These are phyloP conservation scores for Apostichopus leukothele DNA, from an alignment of 53 echinoderm and acorn worm genomes.

Conservation along the genomic window DNA sequence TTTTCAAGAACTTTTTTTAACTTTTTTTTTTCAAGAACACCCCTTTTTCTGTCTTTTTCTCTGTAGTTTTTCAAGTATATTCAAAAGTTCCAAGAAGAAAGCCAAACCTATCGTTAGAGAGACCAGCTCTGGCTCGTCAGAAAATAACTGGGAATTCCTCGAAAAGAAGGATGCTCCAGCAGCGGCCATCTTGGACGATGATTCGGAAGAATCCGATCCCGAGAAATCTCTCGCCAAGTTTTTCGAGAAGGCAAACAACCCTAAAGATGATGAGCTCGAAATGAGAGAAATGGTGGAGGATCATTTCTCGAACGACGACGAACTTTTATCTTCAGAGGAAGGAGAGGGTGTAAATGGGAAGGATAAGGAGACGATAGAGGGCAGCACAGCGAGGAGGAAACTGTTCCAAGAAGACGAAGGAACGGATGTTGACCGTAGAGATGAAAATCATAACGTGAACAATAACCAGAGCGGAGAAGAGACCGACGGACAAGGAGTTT, in stretches of 20 bases:
- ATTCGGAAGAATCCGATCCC: not conserved
- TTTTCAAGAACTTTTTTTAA: no score
- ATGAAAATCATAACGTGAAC: slow-evolving; percentile 14
- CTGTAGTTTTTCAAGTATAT: slow-evolving; percentile 68
- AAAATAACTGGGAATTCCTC: slow-evolving; percentile 56
- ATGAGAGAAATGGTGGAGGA: slow-evolving; percentile 12
- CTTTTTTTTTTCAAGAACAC: no score
- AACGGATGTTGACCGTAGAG: slow-evolving; percentile 17
- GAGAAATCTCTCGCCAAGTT: not conserved
- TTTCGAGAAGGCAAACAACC: slow-evolving; percentile 7
- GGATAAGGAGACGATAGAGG: not conserved
- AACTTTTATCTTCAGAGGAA: no score
- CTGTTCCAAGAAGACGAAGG: slow-evolving; percentile 11
- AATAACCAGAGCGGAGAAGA: not conserved
- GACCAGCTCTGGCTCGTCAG: slow-evolving; percentile 3
- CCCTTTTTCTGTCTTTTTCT: not conserved
- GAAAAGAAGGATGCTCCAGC: slow-evolving; percentile 23
- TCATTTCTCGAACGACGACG: not conserved
- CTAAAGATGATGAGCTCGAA: not conserved
- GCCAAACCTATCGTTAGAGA: not conserved
- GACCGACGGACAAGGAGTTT: not conserved
- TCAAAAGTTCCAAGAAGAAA: slow-evolving; percentile 57
- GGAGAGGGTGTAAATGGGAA: not conserved
- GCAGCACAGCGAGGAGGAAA: not conserved
- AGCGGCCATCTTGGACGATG: not conserved